Base-by-base conservation (phyloP, 2,113 vertebrate genomes). In the Panthera tigris region DNA sequence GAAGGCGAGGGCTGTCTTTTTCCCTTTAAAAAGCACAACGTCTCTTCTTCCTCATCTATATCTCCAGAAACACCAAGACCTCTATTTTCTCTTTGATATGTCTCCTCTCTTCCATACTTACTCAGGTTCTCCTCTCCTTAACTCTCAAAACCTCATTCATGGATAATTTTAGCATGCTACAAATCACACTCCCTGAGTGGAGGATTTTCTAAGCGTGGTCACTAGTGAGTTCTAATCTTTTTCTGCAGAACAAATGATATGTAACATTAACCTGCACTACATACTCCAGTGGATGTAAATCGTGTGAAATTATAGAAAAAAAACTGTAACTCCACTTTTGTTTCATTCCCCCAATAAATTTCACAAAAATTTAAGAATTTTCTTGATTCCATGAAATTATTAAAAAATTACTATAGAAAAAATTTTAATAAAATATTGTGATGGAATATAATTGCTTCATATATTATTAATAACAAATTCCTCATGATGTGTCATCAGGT, bases 71-170 rank as follows among this genome's bases (percentile, higher is more conserved):
- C 39, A 79, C 1, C 1, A 5, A 86, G 16, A 16, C 16, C 29
- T 81, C 18, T 41, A 21, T 10, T 55, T 50, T 27, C 31, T 16
- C 69, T 82, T 41, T 10, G 25, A 15, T 36, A 16, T 16, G 5
- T 11, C 8, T 25, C 18, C 21, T 36, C 7, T 94, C 25, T 1
- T 84, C 15, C 33, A 1, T 12, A 21, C 11, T 76, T n/a, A 63
- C 0, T 4, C 13, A 74, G 48, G 0, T 39, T 68, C 2, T 14
- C 2, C 3, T 18, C 13, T 27, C 16, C 48, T 41, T 68, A 66
- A n/a, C 18, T 69, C 36, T 61, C 11, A 52, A 68, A 33, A 29
- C 16, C 6, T 69, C 61, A 55, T 25, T 16, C 1, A 4, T 66
- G 13, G 18, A 55, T 66, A n/a, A 36, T 52, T n/a, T 73, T 79